Evolutionary conservation across 2,797 vertebrate genomes (phyloP).

Genomic region (Echiichthys vipera): DNA sequence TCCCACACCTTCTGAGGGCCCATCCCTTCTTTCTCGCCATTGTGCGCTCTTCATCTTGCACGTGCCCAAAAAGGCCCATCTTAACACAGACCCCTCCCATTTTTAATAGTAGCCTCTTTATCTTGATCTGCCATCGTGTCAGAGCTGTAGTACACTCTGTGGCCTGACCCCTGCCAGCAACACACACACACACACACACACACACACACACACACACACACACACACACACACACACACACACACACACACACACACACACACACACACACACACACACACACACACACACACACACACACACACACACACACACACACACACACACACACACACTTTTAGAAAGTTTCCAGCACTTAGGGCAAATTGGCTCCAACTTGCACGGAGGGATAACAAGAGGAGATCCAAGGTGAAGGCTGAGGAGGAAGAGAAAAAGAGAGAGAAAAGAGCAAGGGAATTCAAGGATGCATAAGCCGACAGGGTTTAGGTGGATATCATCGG

Average conservation of each 20-base stretch:
- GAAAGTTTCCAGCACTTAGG: constrained; percentile 67
- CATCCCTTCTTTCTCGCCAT: constrained; percentile 68
- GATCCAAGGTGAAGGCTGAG: constrained; percentile 68
- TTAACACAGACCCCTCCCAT: constrained; percentile 67
- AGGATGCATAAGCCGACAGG: constrained; percentile 54
- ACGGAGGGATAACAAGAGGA: constrained; percentile 68
- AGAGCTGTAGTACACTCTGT: constrained; percentile 64
- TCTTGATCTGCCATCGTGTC: constrained; percentile 84
- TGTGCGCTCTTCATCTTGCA: constrained; percentile 63
- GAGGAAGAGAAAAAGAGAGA: constrained; percentile 33
- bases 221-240: constrained; percentile 17
- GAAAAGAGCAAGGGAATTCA: constrained; percentile 45
- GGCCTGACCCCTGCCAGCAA: constrained; percentile 59
- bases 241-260: neutral
- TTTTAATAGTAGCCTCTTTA: constrained; percentile 80
- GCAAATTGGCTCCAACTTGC: constrained; percentile 65
- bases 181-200: constrained; percentile 32
- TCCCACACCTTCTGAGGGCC: constrained; percentile 39
- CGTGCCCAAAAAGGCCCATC: constrained; percentile 67
- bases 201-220: constrained; percentile 14
- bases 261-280: neutral
- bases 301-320: constrained; percentile 29
- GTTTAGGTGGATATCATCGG: constrained; percentile 67
- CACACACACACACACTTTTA: constrained; percentile 46
- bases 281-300: constrained; percentile 18